A percentile compares a stretch with the other conserved stretches of the same genome.
phyloP scores from a whole-genome alignment of 2,113 vertebrate species.

The Psammodynastes pulverulentus region DNA sequence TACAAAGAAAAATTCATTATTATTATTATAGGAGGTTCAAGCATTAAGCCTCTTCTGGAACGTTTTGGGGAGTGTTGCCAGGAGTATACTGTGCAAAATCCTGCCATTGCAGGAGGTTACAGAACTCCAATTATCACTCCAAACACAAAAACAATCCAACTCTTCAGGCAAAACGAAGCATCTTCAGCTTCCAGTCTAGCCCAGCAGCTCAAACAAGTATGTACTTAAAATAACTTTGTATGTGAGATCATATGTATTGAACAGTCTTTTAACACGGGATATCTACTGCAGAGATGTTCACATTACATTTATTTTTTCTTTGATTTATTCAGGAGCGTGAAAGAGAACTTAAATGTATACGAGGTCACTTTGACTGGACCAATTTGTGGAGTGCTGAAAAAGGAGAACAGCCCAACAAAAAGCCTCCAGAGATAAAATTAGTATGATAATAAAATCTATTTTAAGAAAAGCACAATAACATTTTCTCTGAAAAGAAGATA shows the following conservation, averaged over 20 bases:
- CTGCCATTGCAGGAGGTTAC: slow-evolving; percentile 56
- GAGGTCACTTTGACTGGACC: slow-evolving; percentile 82
- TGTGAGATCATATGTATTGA: neutral
- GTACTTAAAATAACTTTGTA: neutral
- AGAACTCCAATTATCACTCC: slow-evolving; percentile 74
- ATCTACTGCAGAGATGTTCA: neutral
- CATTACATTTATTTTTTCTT: neutral
- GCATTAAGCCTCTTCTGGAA: slow-evolving; percentile 89
- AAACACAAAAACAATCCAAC: slow-evolving; percentile 80
- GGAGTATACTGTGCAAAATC: slow-evolving; percentile 69
- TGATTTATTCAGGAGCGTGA: slow-evolving; percentile 81
- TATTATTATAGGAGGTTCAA: slow-evolving; percentile 68
- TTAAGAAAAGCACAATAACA: neutral
- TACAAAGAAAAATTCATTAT: slow-evolving; percentile 28
- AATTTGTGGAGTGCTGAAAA: slow-evolving; percentile 76
- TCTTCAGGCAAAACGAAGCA: slow-evolving; percentile 73
- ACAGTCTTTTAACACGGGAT: neutral
- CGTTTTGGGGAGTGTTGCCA: slow-evolving; percentile 88
- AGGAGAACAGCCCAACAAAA: slow-evolving; percentile 56
- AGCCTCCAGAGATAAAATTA: slow-evolving; percentile 63
- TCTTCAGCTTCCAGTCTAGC: slow-evolving; percentile 79
- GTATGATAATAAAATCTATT: slow-evolving; percentile 43
- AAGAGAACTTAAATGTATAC: slow-evolving; percentile 84
- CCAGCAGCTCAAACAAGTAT: slow-evolving; percentile 86
- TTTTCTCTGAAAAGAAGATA: neutral